Base-by-base conservation (phyloP, 2,113 vertebrate genomes). In the Brachyhypopomus gauderio region DNA sequence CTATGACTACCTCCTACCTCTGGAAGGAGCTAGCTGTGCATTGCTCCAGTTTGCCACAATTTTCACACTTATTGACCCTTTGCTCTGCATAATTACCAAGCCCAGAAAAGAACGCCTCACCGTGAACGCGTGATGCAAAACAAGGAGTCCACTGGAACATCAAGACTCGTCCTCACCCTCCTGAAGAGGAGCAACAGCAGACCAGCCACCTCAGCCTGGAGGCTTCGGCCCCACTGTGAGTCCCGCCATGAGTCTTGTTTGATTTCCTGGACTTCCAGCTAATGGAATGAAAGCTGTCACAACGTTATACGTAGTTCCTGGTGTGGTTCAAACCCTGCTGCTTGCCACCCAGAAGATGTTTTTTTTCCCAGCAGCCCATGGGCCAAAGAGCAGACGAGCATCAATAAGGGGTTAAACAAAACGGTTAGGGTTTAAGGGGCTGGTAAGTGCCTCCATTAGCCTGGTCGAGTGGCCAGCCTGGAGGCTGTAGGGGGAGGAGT, bases 341-440 rank as follows among this genome's bases (percentile, higher is more conserved):
- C 69, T 59, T n/a, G 56, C 72, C 45, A 23, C 63, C 19, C 56
- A 69, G 60, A 41, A 2, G 22, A 25, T 0, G 0, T 14, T 56
- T 85, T 56, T 85, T 55, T 84, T 48, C 75, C 81, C 83, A 86
- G 85, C 89, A 80, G 83, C 87, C 83, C 86, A 87, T 88, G 84
- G 87, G 88, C 75, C 64, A 88, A 81, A 79, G 71, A 87, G 87
- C 91, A 89, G 82, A 56, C 30, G 81, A 84, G 86, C 88, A 90
- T 93, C 91, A 91, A 92, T 91, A 91, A 87, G 88, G 91, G 92
- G 91, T 93, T 91, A 93, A 93, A 88, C 88, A 91, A 88, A 85
- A 85, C 89, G 63, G 89, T 90, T 90, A 89, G 90, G 89, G 90
- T 91, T 92, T 92, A 91, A 92, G 92, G 88, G 88, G 86, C 84